phyloP scores from a whole-genome alignment of 2,888 invertebrate genomes.

The Opisthograptis luteolata region DNA sequence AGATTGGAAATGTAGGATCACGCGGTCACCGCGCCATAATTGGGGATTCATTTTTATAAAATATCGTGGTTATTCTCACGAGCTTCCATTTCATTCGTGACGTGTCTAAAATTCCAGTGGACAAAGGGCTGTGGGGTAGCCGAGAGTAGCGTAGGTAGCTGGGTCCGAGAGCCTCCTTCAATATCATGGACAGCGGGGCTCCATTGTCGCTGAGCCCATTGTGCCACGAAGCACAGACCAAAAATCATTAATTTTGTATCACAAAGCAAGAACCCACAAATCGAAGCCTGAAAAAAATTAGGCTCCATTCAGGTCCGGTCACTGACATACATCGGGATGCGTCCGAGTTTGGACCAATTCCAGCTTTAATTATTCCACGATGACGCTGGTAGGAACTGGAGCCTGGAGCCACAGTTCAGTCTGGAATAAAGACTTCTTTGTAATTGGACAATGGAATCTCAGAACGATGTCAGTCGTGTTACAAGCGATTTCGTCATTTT shows the following conservation, averaged over 20 bases:
- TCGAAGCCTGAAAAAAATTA: slow-evolving; percentile 78
- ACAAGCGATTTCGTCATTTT: slow-evolving; percentile 31
- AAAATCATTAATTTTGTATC: slow-evolving; percentile 84
- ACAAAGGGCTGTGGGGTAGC: slow-evolving; percentile 67
- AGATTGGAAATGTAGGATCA: slow-evolving; percentile 52
- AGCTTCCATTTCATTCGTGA: slow-evolving; percentile 71
- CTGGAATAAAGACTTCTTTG: slow-evolving; percentile 17
- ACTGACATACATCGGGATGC: slow-evolving; percentile 68
- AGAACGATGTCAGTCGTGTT: too few relatives aligned
- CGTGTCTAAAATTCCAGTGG: slow-evolving; percentile 71
- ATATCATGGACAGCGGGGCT: slow-evolving; percentile 81
- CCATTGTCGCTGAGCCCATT: slow-evolving; percentile 78
- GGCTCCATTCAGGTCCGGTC: slow-evolving; percentile 75
- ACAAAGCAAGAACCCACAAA: slow-evolving; percentile 83
- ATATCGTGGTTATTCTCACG: slow-evolving; percentile 67
- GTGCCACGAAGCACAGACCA: slow-evolving; percentile 76
- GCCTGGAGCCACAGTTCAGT: neutral
- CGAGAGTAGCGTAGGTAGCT: slow-evolving; percentile 74
- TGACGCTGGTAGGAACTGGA: slow-evolving; percentile 12
- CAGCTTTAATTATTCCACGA: slow-evolving; percentile 69
- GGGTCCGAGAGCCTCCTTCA: slow-evolving; percentile 66
- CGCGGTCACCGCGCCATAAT: slow-evolving; percentile 45
- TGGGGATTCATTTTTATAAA: slow-evolving; percentile 61
- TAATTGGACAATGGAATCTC: too few relatives aligned
- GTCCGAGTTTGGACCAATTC: slow-evolving; percentile 59